A percentile compares a stretch with the other conserved stretches of the same genome.
Conservation (phyloP, 2,797 vertebrate species). For the Mareca penelope region DNA sequence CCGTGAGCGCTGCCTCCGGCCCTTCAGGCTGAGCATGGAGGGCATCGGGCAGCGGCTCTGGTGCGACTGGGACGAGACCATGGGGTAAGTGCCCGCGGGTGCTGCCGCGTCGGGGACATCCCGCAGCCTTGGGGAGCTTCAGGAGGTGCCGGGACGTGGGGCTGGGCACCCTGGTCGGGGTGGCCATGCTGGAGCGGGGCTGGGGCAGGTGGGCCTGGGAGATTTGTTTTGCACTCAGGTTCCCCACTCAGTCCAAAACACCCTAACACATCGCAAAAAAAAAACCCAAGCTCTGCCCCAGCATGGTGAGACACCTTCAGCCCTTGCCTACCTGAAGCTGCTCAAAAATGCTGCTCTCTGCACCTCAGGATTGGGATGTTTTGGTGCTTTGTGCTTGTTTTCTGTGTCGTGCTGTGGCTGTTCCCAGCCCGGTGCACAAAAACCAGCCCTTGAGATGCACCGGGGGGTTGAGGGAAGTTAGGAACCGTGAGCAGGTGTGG, state of each 20-base stretch:
- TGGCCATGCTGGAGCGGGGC: no score
- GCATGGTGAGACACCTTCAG: neutral
- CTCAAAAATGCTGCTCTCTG: neutral
- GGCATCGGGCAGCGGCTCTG: constrained; percentile 83
- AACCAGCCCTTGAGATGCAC: neutral
- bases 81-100: constrained; percentile 81
- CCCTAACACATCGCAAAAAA: neutral
- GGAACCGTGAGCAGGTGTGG: neutral
- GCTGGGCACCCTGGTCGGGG: no score
- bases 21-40: constrained; percentile 89
- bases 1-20: constrained; percentile 85
- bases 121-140: no score
- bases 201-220: neutral
- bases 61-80: constrained; percentile 92
- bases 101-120: neutral
- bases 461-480: neutral
- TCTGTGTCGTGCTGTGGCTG: fast-evolving
- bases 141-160: no score
- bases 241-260: neutral
- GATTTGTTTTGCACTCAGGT: neutral
- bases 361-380: no score
- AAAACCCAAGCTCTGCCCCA: neutral
- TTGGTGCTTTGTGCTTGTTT: neutral
- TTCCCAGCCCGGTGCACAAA: fast-evolving
- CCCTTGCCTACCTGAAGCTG: neutral